phyloP scores from a whole-genome alignment of 2,113 vertebrate species.

The Sciurus niger region DNA sequence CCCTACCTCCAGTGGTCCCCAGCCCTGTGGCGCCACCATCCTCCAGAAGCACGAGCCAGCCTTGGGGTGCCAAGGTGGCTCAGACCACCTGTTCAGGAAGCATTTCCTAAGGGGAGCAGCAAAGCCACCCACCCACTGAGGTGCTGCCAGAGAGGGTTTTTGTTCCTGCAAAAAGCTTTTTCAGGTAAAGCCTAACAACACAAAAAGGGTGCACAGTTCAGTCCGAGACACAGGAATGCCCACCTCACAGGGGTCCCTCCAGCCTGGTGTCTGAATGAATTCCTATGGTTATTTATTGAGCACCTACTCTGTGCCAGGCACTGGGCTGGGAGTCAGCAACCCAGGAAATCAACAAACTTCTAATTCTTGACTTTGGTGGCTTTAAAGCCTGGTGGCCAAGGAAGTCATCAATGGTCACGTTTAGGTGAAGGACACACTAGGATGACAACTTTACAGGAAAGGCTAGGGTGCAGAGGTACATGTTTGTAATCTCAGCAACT shows the following conservation, averaged over 20 bases:
- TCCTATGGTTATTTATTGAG: neutral
- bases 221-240: neutral
- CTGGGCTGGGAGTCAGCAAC: neutral
- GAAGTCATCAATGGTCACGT: neutral
- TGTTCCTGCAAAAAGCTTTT: conserved; percentile 44
- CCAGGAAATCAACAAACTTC: neutral
- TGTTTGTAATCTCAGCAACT: no score
- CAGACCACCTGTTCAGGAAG: conserved; percentile 11
- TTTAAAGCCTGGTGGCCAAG: neutral
- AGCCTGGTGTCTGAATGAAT: neutral
- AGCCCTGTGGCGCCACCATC: neutral
- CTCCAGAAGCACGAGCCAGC: conserved; percentile 50
- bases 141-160: conserved; percentile 23
- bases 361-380: neutral
- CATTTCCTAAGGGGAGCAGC: neutral
- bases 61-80: conserved; percentile 4
- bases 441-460: neutral
- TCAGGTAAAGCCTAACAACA: neutral
- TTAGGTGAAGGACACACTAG: neutral
- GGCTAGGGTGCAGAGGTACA: no score
- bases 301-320: neutral
- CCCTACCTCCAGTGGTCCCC: neutral
- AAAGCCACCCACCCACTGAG: neutral
- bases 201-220: neutral
- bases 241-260: neutral